Evolutionary conservation across 2,113 vertebrate species (phyloP).

Genomic region (Peromyscus maniculatus): DNA sequence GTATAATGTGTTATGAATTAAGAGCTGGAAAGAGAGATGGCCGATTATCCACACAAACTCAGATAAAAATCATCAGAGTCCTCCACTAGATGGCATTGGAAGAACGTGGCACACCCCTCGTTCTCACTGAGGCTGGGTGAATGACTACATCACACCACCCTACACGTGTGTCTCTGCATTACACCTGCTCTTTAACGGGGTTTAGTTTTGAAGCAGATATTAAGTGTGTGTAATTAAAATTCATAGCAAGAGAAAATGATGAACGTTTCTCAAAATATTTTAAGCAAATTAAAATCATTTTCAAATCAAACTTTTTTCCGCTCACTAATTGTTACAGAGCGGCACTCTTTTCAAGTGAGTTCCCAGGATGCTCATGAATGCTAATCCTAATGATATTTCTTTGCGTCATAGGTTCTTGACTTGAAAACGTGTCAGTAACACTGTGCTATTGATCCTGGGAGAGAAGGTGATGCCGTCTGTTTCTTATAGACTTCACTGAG

Average conservation of each 20-base stretch:
- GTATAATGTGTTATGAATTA: neutral
- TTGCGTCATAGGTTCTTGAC: neutral
- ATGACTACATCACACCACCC: neutral
- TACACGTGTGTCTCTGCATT: neutral
- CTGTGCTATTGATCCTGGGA: neutral
- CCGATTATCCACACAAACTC: neutral
- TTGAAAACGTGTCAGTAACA: slow-evolving; percentile 15
- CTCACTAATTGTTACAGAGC: slow-evolving; percentile 28
- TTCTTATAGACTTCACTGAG: slow-evolving; percentile 13
- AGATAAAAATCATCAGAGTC: slow-evolving; percentile 15
- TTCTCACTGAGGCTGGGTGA: neutral
- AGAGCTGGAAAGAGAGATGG: slow-evolving; percentile 25
- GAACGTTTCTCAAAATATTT: slow-evolving; percentile 18
- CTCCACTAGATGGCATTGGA: slow-evolving; percentile 70
- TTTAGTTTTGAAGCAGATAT: slow-evolving; percentile 9
- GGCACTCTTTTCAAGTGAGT: neutral
- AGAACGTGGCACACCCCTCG: neutral
- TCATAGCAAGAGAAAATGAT: slow-evolving; percentile 9
- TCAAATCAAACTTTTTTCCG: neutral
- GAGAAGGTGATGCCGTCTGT: neutral
- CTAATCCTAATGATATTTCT: neutral
- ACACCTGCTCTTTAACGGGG: neutral
- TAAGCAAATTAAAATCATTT: neutral
- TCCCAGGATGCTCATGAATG: neutral
- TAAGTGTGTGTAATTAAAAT: neutral